Evolutionary conservation across 2,797 vertebrate species (phyloP).

Genomic region (Enoplosus armatus): DNA sequence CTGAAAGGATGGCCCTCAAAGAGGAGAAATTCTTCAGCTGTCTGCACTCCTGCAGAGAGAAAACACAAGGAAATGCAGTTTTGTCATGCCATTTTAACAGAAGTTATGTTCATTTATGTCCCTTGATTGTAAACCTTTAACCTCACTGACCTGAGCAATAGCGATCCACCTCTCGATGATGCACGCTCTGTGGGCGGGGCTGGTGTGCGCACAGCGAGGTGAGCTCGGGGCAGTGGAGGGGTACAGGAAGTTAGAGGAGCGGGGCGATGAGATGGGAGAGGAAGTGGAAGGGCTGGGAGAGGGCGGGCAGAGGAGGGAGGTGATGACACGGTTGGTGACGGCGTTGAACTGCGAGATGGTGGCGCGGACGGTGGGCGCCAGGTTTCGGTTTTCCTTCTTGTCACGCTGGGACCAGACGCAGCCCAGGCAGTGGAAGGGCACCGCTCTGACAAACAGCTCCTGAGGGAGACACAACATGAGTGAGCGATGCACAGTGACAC

Average conservation of each 20-base stretch:
- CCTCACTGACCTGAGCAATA: constrained; percentile 87
- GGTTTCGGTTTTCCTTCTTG: constrained; percentile 87
- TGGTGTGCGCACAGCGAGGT: constrained; percentile 54
- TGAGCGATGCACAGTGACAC: background rate
- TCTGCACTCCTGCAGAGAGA: constrained; percentile 85
- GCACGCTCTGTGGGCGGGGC: constrained; percentile 82
- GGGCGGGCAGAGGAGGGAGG: constrained; percentile 86
- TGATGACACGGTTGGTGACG: constrained; percentile 90
- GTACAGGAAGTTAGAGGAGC: constrained; percentile 57
- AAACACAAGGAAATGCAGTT: background rate
- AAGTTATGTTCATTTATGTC: background rate
- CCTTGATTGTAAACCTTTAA: accelerated
- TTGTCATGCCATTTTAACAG: too few species aligned
- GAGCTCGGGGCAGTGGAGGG: constrained; percentile 60
- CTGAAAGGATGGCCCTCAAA: constrained; percentile 90
- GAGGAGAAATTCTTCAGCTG: constrained; percentile 92
- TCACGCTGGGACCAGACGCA: constrained; percentile 94
- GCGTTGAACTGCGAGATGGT: constrained; percentile 93
- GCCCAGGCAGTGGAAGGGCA: constrained; percentile 91
- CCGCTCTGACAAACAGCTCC: constrained; percentile 89
- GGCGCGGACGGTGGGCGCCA: constrained; percentile 88
- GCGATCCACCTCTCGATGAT: constrained; percentile 91
- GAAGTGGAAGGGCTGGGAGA: constrained; percentile 50
- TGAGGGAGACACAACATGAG: constrained; percentile 49
- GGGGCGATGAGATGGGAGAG: constrained; percentile 61